Percentiles rank a stretch among this genome's conserved stretches.
phyloP scores from a whole-genome alignment of 2,797 vertebrate genomes.

The Brotula barbata region DNA sequence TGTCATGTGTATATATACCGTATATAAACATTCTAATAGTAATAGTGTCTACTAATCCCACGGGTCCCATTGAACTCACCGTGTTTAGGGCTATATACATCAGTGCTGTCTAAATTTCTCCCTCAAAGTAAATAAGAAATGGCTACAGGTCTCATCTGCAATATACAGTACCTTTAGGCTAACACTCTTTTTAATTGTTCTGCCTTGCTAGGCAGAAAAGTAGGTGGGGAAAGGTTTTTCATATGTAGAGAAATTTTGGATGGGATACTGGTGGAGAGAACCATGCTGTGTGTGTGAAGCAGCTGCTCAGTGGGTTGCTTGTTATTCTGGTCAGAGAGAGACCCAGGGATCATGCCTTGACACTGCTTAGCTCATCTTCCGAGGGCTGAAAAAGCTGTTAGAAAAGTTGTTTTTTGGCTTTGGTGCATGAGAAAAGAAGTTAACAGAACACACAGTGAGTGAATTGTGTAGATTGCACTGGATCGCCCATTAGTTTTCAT shows the following conservation, averaged over 20 bases:
- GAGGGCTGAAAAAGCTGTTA: constrained; percentile 20
- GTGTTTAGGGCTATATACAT: too few species aligned
- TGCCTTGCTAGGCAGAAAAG: neutral
- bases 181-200: too few species aligned
- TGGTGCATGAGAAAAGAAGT: too few species aligned
- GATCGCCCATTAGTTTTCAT: neutral
- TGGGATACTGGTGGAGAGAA: constrained; percentile 23
- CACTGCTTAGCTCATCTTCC: constrained; percentile 35
- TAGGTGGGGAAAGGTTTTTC: constrained; percentile 10
- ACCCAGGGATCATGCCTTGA: constrained; percentile 33
- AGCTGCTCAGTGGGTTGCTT: constrained; percentile 63
- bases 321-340: constrained; percentile 71
- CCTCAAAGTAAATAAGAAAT: too few species aligned
- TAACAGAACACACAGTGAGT: neutral
- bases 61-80: too few species aligned
- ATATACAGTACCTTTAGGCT: too few species aligned
- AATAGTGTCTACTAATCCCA: too few species aligned
- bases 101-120: too few species aligned
- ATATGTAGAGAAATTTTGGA: constrained; percentile 2
- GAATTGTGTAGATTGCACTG: neutral
- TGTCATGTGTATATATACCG: too few species aligned
- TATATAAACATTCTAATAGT: too few species aligned
- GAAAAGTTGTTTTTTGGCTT: constrained; percentile 22
- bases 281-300: constrained; percentile 44
- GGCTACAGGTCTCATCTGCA: too few species aligned